Evolutionary conservation across 2,113 vertebrate genomes (phyloP), one percentile per base, ranked within the genome.

Genomic region (Cygnus atratus): DNA sequence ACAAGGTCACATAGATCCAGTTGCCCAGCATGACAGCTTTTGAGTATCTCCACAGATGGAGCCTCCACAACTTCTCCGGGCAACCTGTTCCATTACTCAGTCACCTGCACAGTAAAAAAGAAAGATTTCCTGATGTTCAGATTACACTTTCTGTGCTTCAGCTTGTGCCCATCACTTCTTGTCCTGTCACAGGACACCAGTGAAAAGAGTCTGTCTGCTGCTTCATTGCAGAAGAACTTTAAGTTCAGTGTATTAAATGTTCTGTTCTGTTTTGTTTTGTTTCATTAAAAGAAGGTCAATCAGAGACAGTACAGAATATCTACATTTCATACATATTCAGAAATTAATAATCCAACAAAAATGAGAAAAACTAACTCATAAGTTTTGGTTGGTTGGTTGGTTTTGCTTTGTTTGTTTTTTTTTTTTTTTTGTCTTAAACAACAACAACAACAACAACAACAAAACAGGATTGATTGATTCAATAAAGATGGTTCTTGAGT

Each of bases 401-500:
- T 61, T 35, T 35, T 61, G 13, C n/a, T 21, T 35, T 61, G 21
- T 61, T 61, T 35, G 9, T 59, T 35, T 35, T 5, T 35, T 35
- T 24, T 61, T 59, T 35, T 35, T 5, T 35, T 35, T 24, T 61
- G 46, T 48, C 46, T 48, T 48, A 21, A 48, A 48, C 43, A 48
- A 48, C 20, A 48, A 46, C 18, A 19, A 21, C 46, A 21, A 48
- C 46, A 48, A 59, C 26, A 43, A 39, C 10, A 65, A 19, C 18
- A 54, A 39, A 43, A 24, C 8, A n/a, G 13, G 11, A 33, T 54
- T 76, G 35, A 55, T 71, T 84, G 2, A 48, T 75, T 92, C 62
- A 39, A 67, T 55, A 66, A 92, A 54, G 10, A 13, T 88, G 50
- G 29, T 26, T 86, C 74, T 78, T 91, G 59, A 83, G 43, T 88